phyloP scores from a whole-genome alignment of 2,113 vertebrate genomes.

The Pteronura brasiliensis region DNA sequence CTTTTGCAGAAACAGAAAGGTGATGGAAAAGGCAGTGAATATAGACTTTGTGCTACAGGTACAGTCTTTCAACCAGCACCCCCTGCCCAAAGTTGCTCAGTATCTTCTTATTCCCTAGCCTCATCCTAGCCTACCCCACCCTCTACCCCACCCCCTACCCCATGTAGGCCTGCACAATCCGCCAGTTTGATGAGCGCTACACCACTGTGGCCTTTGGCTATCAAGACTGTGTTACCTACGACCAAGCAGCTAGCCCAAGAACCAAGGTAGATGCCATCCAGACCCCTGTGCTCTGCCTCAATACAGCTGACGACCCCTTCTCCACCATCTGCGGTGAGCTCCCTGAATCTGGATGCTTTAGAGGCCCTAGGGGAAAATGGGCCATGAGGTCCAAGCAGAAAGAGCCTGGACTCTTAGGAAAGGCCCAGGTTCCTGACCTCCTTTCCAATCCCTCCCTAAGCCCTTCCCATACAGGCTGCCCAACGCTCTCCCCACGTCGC shows the following conservation, averaged over 20 bases:
- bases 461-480: conserved; percentile 81
- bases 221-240: conserved; percentile 84
- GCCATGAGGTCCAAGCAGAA: not conserved
- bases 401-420: not conserved
- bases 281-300: conserved; percentile 88
- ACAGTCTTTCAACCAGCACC: not conserved
- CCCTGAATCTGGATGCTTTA: not conserved
- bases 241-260: conserved; percentile 84
- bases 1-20: conserved; percentile 81
- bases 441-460: conserved; percentile 64
- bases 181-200: conserved; percentile 88
- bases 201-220: conserved; percentile 88
- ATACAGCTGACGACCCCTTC: conserved; percentile 89
- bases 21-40: conserved; percentile 85
- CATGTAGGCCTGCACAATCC: conserved; percentile 84
- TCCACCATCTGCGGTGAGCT: conserved; percentile 83
- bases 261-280: conserved; percentile 80
- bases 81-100: rapidly evolving
- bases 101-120: not conserved
- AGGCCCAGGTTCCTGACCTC: not conserved
- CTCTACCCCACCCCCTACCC: not conserved
- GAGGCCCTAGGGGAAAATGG: not conserved
- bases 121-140: not conserved
- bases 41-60: conserved; percentile 88
- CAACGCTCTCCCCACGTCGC: conserved; percentile 81